Evolutionary conservation across 2,113 vertebrate genomes (phyloP).

Genomic region (Bagarius yarrelli): DNA sequence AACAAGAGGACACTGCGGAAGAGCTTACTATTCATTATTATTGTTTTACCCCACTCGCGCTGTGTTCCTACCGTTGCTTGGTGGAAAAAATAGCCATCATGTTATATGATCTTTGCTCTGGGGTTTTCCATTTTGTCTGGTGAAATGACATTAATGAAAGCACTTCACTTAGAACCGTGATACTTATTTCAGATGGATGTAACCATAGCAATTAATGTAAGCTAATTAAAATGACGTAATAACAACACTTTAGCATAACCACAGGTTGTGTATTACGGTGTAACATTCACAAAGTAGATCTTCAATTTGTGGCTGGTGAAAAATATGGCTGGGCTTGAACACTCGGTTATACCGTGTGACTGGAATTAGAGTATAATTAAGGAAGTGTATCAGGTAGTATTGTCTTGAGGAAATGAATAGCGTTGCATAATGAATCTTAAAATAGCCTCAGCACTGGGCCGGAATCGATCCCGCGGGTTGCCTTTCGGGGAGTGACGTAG

Average conservation of each 20-base stretch:
- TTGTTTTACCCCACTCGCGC: not conserved
- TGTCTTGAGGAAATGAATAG: constrained; percentile 34
- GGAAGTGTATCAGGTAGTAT: constrained; percentile 16
- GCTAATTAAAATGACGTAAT: not conserved
- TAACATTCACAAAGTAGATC: not conserved
- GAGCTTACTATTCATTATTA: not conserved
- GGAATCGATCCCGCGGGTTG: constrained; percentile 30
- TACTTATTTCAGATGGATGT: not conserved
- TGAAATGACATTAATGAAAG: not conserved
- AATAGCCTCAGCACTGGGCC: constrained; percentile 38
- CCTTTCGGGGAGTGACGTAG: constrained; percentile 34
- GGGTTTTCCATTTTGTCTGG: not conserved
- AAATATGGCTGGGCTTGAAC: not conserved
- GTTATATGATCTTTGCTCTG: not conserved
- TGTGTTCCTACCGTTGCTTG: not conserved
- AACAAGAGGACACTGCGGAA: not conserved
- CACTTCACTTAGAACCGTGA: not conserved
- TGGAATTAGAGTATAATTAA: constrained; percentile 2
- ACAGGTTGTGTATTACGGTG: not conserved
- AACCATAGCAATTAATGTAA: not conserved
- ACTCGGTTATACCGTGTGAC: not conserved
- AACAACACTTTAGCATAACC: not conserved
- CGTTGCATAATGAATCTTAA: constrained; percentile 43
- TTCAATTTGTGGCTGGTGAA: not conserved
- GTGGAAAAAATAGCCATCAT: not conserved